Evolutionary conservation across 2,888 invertebrate genomes (phyloP).

Genomic region (Agrochola macilenta): DNA sequence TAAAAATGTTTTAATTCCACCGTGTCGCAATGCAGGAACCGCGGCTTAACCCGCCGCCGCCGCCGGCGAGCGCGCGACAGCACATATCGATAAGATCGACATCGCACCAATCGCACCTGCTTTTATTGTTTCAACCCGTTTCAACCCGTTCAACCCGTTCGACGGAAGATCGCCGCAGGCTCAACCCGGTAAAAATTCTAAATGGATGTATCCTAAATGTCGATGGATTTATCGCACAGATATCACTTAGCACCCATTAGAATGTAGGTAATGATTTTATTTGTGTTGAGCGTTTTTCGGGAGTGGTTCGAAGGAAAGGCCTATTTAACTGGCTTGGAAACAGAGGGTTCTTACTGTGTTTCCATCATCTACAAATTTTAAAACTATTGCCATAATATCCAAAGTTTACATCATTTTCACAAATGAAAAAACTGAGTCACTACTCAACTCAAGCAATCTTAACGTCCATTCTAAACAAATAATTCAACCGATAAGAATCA

Average conservation of each 20-base stretch:
- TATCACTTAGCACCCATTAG: slow-evolving; percentile 65
- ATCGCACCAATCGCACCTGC: slow-evolving; percentile 74
- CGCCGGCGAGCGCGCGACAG: slow-evolving; percentile 81
- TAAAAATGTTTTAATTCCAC: slow-evolving; percentile 65
- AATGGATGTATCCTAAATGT: slow-evolving; percentile 77
- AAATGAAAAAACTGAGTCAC: neutral
- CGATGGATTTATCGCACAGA: slow-evolving; percentile 63
- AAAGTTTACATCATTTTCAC: neutral
- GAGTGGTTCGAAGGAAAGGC: neutral
- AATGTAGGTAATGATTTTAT: slow-evolving; percentile 28
- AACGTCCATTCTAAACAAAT: neutral
- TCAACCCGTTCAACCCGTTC: slow-evolving; percentile 65
- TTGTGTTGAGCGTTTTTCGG: slow-evolving; percentile 29
- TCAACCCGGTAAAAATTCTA: slow-evolving; percentile 73
- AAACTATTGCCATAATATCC: neutral
- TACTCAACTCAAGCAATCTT: neutral
- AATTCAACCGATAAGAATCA: neutral
- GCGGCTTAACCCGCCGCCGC: slow-evolving; percentile 74
- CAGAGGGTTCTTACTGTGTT: neutral
- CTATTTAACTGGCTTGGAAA: neutral
- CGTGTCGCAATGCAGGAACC: slow-evolving; percentile 73
- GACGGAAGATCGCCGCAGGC: slow-evolving; percentile 72
- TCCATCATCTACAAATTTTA: neutral
- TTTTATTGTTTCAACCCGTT: slow-evolving; percentile 83
- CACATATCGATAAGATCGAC: slow-evolving; percentile 85